Percentiles rank a stretch among this genome's conserved stretches.
phyloP scores from a whole-genome alignment of 2,797 vertebrate species.

The Vultur gryphus region DNA sequence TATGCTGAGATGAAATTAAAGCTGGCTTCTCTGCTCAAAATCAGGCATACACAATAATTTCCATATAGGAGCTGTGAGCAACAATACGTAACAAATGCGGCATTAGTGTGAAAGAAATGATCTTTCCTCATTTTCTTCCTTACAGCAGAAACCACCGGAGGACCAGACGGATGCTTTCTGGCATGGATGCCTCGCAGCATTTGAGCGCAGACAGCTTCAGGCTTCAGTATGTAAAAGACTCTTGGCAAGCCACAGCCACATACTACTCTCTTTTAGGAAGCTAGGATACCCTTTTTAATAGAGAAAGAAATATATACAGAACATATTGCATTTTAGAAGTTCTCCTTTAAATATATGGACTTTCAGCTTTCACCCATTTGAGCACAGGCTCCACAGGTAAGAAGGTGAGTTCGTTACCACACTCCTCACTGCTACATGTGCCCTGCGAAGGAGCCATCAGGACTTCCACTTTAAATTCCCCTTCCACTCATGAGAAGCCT shows the following conservation, averaged over 20 bases:
- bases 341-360: background rate
- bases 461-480: background rate
- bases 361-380: background rate
- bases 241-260: background rate
- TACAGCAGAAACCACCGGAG: background rate
- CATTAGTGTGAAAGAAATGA: background rate
- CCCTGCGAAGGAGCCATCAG: background rate
- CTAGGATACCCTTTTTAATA: background rate
- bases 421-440: too few species aligned
- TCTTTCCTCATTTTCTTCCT: background rate
- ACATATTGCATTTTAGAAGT: background rate
- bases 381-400: background rate
- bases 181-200: background rate
- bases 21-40: background rate
- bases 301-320: background rate
- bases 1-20: background rate
- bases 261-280: background rate
- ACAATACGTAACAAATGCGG: fast-evolving
- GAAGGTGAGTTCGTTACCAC: fast-evolving
- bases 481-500: background rate
- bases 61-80: background rate
- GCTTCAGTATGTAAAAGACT: background rate
- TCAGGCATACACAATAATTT: background rate
- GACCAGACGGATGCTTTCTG: background rate
- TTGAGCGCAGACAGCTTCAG: background rate